A percentile compares a stretch with the other conserved stretches of the same genome.
Conservation (phyloP, 1,140 invertebrate genomes). For the Wiebesia pumilae region DNA sequence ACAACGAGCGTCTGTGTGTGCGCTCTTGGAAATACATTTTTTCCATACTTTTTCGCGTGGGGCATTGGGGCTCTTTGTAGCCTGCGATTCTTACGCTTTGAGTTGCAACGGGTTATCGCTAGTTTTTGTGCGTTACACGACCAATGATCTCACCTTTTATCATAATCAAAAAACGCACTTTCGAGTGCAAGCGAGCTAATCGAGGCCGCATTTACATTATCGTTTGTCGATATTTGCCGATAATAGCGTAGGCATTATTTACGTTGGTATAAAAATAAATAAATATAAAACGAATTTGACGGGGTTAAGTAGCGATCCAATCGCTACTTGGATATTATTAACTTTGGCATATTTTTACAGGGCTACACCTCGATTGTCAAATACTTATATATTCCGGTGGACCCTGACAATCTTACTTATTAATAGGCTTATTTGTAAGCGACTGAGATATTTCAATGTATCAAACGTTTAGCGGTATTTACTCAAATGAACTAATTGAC, state of each 20-base stretch:
- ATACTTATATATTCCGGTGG: no score
- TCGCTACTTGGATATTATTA: background rate
- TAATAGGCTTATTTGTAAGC: no score
- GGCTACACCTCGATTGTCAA: no score
- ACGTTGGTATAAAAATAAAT: no score
- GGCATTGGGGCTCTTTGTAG: background rate
- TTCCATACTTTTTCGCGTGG: background rate
- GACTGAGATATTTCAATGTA: no score
- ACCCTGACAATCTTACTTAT: no score
- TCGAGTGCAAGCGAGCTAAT: background rate
- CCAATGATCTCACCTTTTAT: background rate
- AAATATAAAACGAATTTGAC: background rate
- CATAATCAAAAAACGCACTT: background rate
- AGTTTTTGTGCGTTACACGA: background rate
- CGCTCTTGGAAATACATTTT: slow-evolving; percentile 6
- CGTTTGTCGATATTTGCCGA: background rate
- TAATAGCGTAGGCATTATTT: background rate
- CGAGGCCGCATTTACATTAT: background rate
- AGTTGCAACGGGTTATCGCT: background rate
- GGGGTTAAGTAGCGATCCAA: background rate
- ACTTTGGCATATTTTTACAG: no score
- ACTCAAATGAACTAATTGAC: no score
- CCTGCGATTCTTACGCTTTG: background rate
- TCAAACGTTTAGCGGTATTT: no score
- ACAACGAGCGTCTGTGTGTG: background rate